Conservation (phyloP, 2,888 invertebrate species). For the Acrocyrtus sp. region DNA sequence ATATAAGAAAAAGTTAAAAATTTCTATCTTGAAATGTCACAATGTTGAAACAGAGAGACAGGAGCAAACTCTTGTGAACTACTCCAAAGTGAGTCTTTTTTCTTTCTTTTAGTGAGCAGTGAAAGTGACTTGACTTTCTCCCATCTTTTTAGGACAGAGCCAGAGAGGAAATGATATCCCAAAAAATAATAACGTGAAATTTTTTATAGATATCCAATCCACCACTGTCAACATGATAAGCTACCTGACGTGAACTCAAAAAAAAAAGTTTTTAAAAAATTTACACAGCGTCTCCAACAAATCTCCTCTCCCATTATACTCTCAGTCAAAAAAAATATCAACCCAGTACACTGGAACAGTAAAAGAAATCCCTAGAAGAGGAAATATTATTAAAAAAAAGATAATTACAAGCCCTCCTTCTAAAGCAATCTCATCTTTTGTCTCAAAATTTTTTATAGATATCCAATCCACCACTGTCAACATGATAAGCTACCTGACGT, state of each 20-base stretch:
- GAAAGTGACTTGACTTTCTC: conserved; percentile 3
- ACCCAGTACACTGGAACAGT: too few species aligned
- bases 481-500: conserved; percentile 48
- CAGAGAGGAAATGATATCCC: too few species aligned
- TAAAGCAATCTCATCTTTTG: neutral
- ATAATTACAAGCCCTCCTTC: too few species aligned
- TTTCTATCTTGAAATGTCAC: neutral
- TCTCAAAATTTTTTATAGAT: too few species aligned
- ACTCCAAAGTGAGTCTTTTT: neutral
- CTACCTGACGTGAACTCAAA: conserved; percentile 52
- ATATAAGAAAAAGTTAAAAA: neutral
- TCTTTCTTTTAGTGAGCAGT: too few species aligned
- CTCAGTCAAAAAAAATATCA: neutral
- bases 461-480: neutral
- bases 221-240: conserved; percentile 13
- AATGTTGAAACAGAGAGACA: neutral
- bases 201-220: too few species aligned
- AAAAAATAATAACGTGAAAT: too few species aligned
- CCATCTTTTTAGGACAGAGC: neutral
- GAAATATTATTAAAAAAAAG: neutral
- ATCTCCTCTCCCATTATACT: neutral
- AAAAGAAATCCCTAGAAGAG: conserved; percentile 1
- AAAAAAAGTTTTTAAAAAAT: neutral
- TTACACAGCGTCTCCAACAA: neutral
- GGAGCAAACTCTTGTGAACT: neutral